Evolutionary conservation across 2,888 invertebrate genomes (phyloP).

Genomic region (Apodemia hepburni): DNA sequence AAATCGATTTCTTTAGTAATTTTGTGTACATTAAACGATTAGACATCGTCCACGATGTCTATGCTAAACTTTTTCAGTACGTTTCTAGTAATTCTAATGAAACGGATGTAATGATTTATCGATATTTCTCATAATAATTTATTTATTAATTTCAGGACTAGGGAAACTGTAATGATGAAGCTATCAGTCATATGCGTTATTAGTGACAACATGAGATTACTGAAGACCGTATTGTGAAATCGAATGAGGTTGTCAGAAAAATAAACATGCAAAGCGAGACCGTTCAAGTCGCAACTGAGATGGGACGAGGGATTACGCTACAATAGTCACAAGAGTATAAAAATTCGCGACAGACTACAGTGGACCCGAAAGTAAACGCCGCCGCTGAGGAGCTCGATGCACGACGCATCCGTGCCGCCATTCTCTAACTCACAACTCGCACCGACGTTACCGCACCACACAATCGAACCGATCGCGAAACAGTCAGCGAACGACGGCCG

Average conservation of each 20-base stretch:
- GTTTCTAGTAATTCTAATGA: constrained; percentile 7
- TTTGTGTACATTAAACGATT: constrained; percentile 22
- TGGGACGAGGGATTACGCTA: constrained; percentile 54
- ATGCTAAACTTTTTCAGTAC: constrained; percentile 10
- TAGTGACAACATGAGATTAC: constrained; percentile 21
- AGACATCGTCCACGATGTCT: constrained; percentile 19
- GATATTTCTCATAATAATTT: not conserved
- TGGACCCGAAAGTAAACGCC: constrained; percentile 65
- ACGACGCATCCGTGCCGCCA: constrained; percentile 33
- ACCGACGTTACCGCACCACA: constrained; percentile 14
- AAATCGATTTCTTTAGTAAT: constrained; percentile 65
- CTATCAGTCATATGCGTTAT: constrained; percentile 18
- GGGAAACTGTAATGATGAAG: not conserved
- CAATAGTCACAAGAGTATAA: constrained; percentile 69
- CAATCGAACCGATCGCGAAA: constrained; percentile 21
- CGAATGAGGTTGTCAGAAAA: constrained; percentile 33
- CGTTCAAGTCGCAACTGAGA: constrained; percentile 45
- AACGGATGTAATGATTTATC: constrained; percentile 5
- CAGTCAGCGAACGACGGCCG: constrained; percentile 39
- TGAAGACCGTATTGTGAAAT: constrained; percentile 13
- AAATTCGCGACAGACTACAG: constrained; percentile 72
- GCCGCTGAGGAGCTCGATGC: constrained; percentile 44
- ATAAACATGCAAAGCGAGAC: constrained; percentile 50
- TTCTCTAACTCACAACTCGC: constrained; percentile 23
- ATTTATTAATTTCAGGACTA: not conserved